Conservation (phyloP, 2,888 invertebrate genomes). For the Drosophila rellima region DNA sequence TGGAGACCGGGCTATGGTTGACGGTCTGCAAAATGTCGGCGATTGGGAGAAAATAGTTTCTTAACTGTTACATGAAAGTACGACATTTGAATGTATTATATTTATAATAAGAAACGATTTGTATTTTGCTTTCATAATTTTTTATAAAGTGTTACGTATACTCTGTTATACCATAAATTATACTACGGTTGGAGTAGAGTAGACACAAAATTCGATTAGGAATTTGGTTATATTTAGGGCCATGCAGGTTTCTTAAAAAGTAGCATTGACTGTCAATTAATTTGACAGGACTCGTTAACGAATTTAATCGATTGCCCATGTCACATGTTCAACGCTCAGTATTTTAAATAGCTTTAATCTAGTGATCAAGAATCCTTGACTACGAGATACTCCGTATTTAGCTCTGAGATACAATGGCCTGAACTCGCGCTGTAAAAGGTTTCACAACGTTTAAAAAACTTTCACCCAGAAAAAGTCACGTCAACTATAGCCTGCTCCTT, state of each 20-base stretch:
- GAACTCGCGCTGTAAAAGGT: too few species aligned
- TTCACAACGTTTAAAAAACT: too few species aligned
- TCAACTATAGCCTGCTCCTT: too few species aligned
- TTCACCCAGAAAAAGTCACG: too few species aligned
- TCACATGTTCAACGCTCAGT: conserved; percentile 15
- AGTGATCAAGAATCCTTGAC: not conserved
- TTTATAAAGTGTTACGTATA: not conserved
- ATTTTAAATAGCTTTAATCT: conserved; percentile 18
- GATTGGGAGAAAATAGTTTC: conserved; percentile 15
- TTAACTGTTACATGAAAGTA: conserved; percentile 26
- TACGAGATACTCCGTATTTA: not conserved
- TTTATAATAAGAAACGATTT: not conserved
- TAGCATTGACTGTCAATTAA: conserved; percentile 30
- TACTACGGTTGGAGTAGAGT: not conserved
- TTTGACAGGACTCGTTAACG: conserved; percentile 35
- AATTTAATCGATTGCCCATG: conserved; percentile 38
- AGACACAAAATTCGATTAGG: not conserved
- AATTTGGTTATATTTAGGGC: not conserved
- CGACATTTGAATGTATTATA: conserved; percentile 5
- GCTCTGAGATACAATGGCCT: too few species aligned
- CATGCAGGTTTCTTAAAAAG: not conserved
- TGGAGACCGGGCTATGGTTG: conserved; percentile 29
- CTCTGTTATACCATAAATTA: not conserved
- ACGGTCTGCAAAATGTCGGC: conserved; percentile 31
- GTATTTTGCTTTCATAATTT: not conserved